Conservation (phyloP, 2,797 vertebrate species). For the Meda fulgida region DNA sequence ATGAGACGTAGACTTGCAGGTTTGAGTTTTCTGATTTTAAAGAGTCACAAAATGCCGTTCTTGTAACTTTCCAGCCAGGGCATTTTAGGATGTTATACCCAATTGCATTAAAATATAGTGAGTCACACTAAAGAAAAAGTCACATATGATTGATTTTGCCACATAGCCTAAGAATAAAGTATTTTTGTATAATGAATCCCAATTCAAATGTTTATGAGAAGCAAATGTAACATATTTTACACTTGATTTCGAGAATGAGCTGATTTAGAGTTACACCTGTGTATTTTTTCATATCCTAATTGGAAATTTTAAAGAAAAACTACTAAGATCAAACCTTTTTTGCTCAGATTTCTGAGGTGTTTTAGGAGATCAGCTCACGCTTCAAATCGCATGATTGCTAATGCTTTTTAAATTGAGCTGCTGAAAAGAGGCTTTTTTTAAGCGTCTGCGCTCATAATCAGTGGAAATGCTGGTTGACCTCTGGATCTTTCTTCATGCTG, state of each 20-base stretch:
- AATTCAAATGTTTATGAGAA: constrained; percentile 42
- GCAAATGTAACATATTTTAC: constrained; percentile 42
- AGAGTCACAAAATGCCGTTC: background rate
- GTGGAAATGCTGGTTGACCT: constrained; percentile 58
- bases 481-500: constrained; percentile 55
- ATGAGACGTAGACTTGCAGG: background rate
- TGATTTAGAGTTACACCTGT: background rate
- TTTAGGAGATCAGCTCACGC: constrained; percentile 41
- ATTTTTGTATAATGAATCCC: constrained; percentile 26
- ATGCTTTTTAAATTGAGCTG: constrained; percentile 64
- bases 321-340: background rate
- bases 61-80: background rate
- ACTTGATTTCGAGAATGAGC: constrained; percentile 15
- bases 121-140: constrained; percentile 9
- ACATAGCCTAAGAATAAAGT: constrained; percentile 16
- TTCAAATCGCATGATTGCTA: constrained; percentile 38
- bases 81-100: constrained; percentile 19
- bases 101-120: constrained; percentile 32
- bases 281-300: background rate
- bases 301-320: constrained; percentile 6
- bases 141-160: constrained; percentile 11
- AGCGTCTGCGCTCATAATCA: constrained; percentile 58
- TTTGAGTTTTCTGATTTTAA: constrained; percentile 8
- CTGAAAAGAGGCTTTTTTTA: constrained; percentile 58
- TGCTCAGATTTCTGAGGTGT: constrained; percentile 39